phyloP scores from a whole-genome alignment of 2,797 vertebrate genomes.

The Sternotherus odoratus region DNA sequence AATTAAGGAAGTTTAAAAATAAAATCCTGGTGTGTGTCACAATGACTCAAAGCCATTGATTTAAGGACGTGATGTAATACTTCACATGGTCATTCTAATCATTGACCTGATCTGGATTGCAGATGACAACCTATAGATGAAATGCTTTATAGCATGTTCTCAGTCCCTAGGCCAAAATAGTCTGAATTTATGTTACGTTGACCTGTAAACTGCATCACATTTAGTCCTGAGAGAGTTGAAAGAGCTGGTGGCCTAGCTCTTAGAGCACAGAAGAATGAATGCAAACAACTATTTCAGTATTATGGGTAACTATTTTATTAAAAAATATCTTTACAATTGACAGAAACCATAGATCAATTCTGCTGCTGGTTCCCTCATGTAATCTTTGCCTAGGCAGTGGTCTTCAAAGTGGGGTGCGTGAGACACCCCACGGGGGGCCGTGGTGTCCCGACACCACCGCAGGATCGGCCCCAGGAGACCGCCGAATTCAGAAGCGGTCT shows the following conservation, averaged over 20 bases:
- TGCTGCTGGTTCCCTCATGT: background rate
- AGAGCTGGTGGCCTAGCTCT: background rate
- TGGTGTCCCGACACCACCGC: too few species aligned
- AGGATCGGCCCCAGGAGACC: too few species aligned
- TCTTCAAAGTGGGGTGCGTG: too few species aligned
- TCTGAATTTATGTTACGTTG: background rate
- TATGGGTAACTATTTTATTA: background rate
- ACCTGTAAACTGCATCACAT: too few species aligned
- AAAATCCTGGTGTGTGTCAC: background rate
- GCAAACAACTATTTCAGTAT: background rate
- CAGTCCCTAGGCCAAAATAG: background rate
- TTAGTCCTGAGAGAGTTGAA: too few species aligned
- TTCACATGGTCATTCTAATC: background rate
- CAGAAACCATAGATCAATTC: background rate
- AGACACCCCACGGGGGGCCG: too few species aligned
- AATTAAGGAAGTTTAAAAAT: background rate
- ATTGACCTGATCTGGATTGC: background rate
- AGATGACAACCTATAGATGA: background rate
- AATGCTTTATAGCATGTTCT: background rate
- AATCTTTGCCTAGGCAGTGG: too few species aligned
- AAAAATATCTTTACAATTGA: too few species aligned
- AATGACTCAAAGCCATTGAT: accelerated
- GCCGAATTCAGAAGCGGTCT: too few species aligned
- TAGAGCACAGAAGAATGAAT: background rate
- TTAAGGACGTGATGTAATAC: background rate